These are phyloP conservation scores for Andrena trimmerana DNA, from an alignment of 2,888 invertebrate species.

Conservation along the genomic window DNA sequence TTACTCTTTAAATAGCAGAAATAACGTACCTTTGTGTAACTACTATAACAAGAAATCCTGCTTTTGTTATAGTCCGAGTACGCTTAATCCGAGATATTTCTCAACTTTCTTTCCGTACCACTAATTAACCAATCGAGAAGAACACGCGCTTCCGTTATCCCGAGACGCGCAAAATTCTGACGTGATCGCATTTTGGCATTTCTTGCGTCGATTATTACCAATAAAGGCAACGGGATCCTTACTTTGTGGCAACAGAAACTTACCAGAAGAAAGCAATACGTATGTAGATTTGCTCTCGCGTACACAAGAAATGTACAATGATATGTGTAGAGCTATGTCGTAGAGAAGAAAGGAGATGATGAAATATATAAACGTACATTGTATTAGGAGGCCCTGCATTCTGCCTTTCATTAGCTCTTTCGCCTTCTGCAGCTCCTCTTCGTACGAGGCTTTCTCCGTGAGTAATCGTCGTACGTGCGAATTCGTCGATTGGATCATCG, in stretches of 20 bases:
- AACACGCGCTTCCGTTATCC: constrained; percentile 34
- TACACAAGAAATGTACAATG: constrained; percentile 69
- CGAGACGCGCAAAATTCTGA: constrained; percentile 18
- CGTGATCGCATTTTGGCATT: constrained; percentile 26
- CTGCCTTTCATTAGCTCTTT: constrained; percentile 93
- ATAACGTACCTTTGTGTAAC: constrained; percentile 63
- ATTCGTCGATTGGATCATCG: constrained; percentile 98
- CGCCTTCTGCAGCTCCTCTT: constrained; percentile 95
- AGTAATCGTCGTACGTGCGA: constrained; percentile 95
- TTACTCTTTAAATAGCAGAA: constrained; percentile 51
- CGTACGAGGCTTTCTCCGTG: constrained; percentile 93
- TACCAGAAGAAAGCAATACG: constrained; percentile 79
- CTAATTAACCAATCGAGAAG: constrained; percentile 3
- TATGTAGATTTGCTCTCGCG: constrained; percentile 75
- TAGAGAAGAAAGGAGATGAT: constrained; percentile 37
- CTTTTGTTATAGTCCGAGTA: constrained; percentile 41
- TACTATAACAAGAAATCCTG: constrained; percentile 58
- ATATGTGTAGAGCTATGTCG: constrained; percentile 65
- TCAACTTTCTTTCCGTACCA: neutral
- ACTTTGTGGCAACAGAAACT: constrained; percentile 71
- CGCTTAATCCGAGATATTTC: constrained; percentile 22
- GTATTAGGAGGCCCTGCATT: constrained; percentile 94
- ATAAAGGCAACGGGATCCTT: constrained; percentile 41
- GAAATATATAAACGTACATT: constrained; percentile 91
- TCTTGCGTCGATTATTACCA: constrained; percentile 25